Conservation (phyloP, 1,140 invertebrate genomes). For the Bombus haemorrhoidalis region DNA sequence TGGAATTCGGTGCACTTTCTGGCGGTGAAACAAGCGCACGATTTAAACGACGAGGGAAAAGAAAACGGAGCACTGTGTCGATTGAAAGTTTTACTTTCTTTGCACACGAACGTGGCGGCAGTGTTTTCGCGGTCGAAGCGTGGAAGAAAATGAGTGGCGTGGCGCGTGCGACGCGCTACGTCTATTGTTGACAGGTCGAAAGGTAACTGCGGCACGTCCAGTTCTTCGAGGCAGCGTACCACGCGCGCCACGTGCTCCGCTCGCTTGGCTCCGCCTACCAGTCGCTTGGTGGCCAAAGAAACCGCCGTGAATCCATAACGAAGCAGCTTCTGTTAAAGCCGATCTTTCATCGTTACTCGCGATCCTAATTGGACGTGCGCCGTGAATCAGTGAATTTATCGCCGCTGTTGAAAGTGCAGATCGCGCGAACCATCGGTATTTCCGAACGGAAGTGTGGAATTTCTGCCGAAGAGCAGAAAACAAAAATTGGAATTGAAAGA, state of each 20-base stretch:
- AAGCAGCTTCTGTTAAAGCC: neutral
- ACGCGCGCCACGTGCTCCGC: slow-evolving; percentile 46
- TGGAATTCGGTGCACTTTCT: neutral
- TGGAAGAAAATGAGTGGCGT: neutral
- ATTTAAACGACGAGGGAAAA: fast-evolving
- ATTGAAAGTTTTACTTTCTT: neutral
- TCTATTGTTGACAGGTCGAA: slow-evolving; percentile 52
- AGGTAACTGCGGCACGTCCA: slow-evolving; percentile 42
- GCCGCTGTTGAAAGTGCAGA: no score
- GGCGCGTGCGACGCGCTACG: slow-evolving; percentile 19
- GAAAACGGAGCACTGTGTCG: no score
- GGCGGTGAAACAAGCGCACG: no score
- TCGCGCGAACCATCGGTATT: no score
- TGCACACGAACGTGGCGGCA: neutral
- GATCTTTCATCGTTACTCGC: neutral
- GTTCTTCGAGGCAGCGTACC: slow-evolving; percentile 30
- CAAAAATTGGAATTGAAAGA: neutral
- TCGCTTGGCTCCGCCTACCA: slow-evolving; percentile 40
- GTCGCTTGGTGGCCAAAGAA: neutral
- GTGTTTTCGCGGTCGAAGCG: neutral
- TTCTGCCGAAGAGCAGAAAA: no score
- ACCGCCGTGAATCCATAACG: slow-evolving; percentile 16
- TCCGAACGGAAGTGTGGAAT: no score
- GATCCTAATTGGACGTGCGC: no score
- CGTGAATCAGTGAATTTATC: no score